A percentile compares a stretch with the other conserved stretches of the same genome.
Conservation (phyloP, 1,140 invertebrate species). For the Leptopilina clavipes region DNA sequence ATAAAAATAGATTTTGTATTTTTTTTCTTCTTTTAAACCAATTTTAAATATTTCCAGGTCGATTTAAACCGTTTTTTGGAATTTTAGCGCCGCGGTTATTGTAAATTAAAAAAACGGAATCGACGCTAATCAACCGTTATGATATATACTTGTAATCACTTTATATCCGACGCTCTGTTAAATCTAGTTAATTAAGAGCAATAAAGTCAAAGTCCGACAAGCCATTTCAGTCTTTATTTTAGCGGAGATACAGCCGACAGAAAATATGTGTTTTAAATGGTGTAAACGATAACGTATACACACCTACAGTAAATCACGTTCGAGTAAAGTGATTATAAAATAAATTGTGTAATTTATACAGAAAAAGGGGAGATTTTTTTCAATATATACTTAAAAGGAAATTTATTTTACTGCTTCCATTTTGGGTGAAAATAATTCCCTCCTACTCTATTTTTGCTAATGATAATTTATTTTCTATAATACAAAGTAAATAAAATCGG, state of each 20-base stretch:
- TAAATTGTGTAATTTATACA: too few species aligned
- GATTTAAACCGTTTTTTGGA: constrained; percentile 43
- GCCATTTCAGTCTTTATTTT: constrained; percentile 39
- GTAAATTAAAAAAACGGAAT: constrained; percentile 41
- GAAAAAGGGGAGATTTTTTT: too few species aligned
- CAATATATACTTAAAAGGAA: too few species aligned
- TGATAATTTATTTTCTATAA: too few species aligned
- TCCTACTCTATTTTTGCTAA: too few species aligned
- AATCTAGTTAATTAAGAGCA: constrained; percentile 47
- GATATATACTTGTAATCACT: constrained; percentile 41
- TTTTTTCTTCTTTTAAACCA: too few species aligned
- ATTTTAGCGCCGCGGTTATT: constrained; percentile 40
- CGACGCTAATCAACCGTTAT: constrained; percentile 41
- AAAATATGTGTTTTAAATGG: constrained; percentile 26
- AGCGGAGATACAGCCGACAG: constrained; percentile 22
- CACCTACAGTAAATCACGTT: constrained; percentile 3
- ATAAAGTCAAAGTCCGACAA: constrained; percentile 28
- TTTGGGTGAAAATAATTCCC: not conserved
- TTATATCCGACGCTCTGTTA: constrained; percentile 40
- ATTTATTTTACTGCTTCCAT: not conserved
- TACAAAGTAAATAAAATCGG: too few species aligned
- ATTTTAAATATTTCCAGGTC: too few species aligned
- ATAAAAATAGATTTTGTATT: too few species aligned
- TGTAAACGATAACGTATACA: not conserved
- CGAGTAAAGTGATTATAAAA: not conserved